phyloP scores from a whole-genome alignment of 1,140 invertebrate genomes.

The Drosophila sturtevanti region DNA sequence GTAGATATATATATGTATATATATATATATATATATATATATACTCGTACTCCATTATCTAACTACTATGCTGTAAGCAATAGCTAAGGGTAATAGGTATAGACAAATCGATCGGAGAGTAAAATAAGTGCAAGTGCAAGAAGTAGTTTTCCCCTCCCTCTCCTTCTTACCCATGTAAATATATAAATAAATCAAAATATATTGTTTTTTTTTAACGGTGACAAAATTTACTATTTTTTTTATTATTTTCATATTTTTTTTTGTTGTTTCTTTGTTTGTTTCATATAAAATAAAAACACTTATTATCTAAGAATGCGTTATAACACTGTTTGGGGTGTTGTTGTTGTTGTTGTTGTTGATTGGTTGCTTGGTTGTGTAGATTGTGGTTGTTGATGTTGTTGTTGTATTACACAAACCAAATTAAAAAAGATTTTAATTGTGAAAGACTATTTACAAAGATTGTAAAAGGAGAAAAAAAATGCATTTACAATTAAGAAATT shows the following conservation, averaged over 20 bases:
- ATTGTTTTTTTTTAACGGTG: constrained; percentile 70
- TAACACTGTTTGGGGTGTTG: constrained; percentile 74
- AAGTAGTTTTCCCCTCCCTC: too few relatives aligned
- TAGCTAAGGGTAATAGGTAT: too few relatives aligned
- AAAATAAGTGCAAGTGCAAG: too few relatives aligned
- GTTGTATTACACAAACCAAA: not conserved
- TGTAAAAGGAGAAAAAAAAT: constrained; percentile 31
- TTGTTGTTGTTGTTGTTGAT: constrained; percentile 25
- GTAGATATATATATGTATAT: too few relatives aligned
- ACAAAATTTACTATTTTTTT: constrained; percentile 83
- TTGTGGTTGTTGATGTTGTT: constrained; percentile 44
- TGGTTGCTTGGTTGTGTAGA: constrained; percentile 25
- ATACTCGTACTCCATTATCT: too few relatives aligned
- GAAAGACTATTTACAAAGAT: constrained; percentile 76
- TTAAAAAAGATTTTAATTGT: not conserved
- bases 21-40: too few relatives aligned
- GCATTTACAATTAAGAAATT: constrained; percentile 20
- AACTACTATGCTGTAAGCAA: too few relatives aligned
- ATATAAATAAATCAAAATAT: constrained; percentile 16
- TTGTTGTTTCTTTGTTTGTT: constrained; percentile 83
- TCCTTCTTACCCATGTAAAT: too few relatives aligned
- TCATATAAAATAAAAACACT: constrained; percentile 83
- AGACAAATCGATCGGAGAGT: too few relatives aligned
- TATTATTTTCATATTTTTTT: constrained; percentile 82
- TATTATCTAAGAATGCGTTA: constrained; percentile 81